Evolutionary conservation across 2,888 invertebrate genomes (phyloP).

Genomic region (Eupsilia transversa): DNA sequence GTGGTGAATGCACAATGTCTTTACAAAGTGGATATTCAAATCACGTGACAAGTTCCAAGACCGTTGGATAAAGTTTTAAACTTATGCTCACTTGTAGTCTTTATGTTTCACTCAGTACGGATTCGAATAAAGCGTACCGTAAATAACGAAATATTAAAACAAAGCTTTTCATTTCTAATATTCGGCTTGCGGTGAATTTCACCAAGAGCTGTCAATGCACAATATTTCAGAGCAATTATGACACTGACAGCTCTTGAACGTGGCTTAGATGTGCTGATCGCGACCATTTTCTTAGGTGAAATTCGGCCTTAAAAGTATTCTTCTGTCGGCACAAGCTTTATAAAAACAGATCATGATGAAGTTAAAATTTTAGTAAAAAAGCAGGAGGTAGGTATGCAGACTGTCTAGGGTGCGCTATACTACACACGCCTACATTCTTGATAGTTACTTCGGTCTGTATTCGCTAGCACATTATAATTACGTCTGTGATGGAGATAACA

Average conservation of each 20-base stretch:
- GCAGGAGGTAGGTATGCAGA: no score
- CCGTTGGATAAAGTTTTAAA: slow-evolving; percentile 47
- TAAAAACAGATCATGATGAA: not conserved
- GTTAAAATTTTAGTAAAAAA: not conserved
- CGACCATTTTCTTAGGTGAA: not conserved
- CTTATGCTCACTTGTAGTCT: slow-evolving; percentile 46
- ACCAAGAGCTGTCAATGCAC: not conserved
- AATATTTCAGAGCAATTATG: no score
- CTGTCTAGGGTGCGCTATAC: not conserved
- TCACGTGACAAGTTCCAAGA: slow-evolving; percentile 41
- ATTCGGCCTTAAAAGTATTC: not conserved
- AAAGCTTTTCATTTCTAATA: not conserved
- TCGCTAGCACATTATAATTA: slow-evolving; percentile 20
- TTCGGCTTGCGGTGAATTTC: not conserved
- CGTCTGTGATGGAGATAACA: not conserved
- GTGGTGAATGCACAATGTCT: slow-evolving; percentile 28
- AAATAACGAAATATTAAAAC: slow-evolving; percentile 34
- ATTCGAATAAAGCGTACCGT: slow-evolving; percentile 27
- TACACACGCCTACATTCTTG: no score
- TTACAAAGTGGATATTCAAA: slow-evolving; percentile 52
- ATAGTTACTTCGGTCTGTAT: slow-evolving; percentile 18
- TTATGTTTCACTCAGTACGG: slow-evolving; percentile 55
- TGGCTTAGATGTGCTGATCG: not conserved
- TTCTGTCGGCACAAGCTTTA: not conserved
- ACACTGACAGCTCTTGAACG: not conserved